Base-by-base conservation (phyloP, 2,888 invertebrate species). In the Steromphala cineraria region DNA sequence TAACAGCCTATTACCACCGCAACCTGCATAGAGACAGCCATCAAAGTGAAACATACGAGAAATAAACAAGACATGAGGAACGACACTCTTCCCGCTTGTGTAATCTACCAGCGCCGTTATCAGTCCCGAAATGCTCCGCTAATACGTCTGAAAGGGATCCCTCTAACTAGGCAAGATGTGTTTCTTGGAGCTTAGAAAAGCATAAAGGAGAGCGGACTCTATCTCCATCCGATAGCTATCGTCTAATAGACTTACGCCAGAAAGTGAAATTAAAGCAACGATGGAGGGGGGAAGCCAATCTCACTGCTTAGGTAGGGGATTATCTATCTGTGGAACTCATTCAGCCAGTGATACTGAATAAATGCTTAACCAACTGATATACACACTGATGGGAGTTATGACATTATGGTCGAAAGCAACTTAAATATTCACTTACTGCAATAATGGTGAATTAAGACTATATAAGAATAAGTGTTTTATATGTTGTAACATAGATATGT, bases 61-160 rank as follows among this genome's bases (percentile, higher is more conserved):
- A 71, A 71, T 71, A 71, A 71, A 71, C 71, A 71, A 19, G 40
- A 19, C 71, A 36, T 71, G 36, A 71, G 40, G 40, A 36, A 40
- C 15, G 36, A 36, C 71, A 19, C n/a, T 36, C 40, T 36, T 40
- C 71, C 36, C 40, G 28, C 71, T 71, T 71, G 71, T 71, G 71
- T 71, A 71, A 71, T 71, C 71, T 36, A 71, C 36, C 71, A 17
- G 71, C 19, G 40, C 19, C 24, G 71, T 71, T 71, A 71, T 71
- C 71, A 71, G 71, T 71, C 19, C 71, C 36, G 40, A 36, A 71
- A 71, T 71, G 71, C 71, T 17, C 71, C 31, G n/a, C 71, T 71
- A 71, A 71, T 71, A 36, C 36, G 71, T 36, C 71, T 71, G 71
- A 71, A 71, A 71, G 71, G 15, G 31, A 71, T 71, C 71, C 36